Conservation (phyloP, 2,888 invertebrate species). For the Muscina levida region DNA sequence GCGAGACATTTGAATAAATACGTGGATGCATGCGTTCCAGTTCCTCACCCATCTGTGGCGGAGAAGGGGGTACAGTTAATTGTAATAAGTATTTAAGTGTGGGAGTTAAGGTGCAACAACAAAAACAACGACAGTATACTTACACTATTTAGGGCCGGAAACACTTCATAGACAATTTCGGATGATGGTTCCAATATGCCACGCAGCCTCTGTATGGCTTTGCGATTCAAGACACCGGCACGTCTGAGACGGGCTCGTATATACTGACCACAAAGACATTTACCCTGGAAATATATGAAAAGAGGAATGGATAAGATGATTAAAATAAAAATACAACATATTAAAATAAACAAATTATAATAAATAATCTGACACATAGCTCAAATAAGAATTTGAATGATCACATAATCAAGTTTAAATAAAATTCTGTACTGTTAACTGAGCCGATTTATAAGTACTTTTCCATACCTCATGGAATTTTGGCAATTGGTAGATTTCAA, state of each 20-base stretch:
- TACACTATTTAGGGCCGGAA: constrained; percentile 84
- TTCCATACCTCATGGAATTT: too few relatives aligned
- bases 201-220: constrained; percentile 85
- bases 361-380: too few relatives aligned
- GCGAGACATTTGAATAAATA: constrained; percentile 86
- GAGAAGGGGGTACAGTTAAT: background rate
- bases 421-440: too few relatives aligned
- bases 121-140: too few relatives aligned
- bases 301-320: constrained; percentile 12
- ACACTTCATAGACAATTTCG: constrained; percentile 82
- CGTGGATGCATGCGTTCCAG: constrained; percentile 90
- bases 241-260: constrained; percentile 87
- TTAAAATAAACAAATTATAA: too few relatives aligned
- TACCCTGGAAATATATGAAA: too few relatives aligned
- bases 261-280: constrained; percentile 88
- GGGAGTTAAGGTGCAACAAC: background rate
- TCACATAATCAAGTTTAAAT: too few relatives aligned
- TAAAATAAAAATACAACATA: too few relatives aligned
- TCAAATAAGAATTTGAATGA: too few relatives aligned
- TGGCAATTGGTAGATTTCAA: too few relatives aligned
- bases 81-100: background rate
- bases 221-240: constrained; percentile 87
- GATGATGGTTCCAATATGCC: constrained; percentile 82
- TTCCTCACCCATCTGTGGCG: constrained; percentile 83
- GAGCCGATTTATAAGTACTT: too few relatives aligned